These are phyloP conservation scores for Girardinus metallicus DNA, from an alignment of 2,797 vertebrate species.

Conservation along the genomic window DNA sequence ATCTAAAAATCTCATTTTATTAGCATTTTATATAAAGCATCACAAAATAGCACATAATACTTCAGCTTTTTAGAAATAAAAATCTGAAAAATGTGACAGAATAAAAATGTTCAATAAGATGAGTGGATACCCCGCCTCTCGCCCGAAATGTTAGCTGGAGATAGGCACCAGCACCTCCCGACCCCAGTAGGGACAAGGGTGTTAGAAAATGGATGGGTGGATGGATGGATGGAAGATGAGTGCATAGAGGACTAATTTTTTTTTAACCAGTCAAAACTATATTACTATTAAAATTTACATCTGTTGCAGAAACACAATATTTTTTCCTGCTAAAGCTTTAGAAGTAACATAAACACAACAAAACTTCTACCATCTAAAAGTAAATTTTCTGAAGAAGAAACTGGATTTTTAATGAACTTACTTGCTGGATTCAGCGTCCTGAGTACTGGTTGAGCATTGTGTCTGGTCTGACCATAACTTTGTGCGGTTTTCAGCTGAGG, in stretches of 20 bases:
- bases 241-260: background rate
- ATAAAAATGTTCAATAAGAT: background rate
- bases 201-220: too few relatives aligned
- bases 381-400: background rate
- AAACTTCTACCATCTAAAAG: background rate
- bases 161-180: too few relatives aligned
- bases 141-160: too few relatives aligned
- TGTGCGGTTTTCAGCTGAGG: constrained; percentile 64
- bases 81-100: background rate
- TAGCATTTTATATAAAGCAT: background rate
- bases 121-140: too few relatives aligned
- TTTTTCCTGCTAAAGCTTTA: background rate
- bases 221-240: too few relatives aligned
- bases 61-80: background rate
- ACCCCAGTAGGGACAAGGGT: too few relatives aligned
- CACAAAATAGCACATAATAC: background rate
- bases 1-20: background rate
- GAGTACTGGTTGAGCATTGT: constrained; percentile 42
- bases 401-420: constrained; percentile 48
- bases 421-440: constrained; percentile 76
- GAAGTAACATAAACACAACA: background rate
- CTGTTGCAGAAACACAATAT: background rate
- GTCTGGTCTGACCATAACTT: constrained; percentile 75
- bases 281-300: background rate
- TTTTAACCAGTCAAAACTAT: background rate